Evolutionary conservation across 2,888 invertebrate species (phyloP).

Genomic region (Chrysomela aeneicollis): DNA sequence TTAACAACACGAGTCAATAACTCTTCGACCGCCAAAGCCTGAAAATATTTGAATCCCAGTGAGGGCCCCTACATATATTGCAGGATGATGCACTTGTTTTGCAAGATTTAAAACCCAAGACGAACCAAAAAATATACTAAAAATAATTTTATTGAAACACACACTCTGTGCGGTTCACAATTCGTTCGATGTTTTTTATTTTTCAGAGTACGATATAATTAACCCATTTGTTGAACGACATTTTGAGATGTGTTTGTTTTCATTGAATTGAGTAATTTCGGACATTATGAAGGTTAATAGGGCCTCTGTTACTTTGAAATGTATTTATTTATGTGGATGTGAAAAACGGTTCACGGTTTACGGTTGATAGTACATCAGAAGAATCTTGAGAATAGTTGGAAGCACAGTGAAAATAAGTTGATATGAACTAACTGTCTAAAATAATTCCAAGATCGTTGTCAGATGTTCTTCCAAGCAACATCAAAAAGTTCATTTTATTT

Average conservation of each 20-base stretch:
- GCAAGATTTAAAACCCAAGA: conserved; percentile 53
- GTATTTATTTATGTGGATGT: too few species aligned
- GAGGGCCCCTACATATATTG: conserved; percentile 47
- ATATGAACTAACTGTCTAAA: too few species aligned
- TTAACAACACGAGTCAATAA: conserved; percentile 28
- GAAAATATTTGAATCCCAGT: conserved; percentile 44
- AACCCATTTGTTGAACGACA: conserved; percentile 18
- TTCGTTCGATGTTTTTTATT: conserved; percentile 26
- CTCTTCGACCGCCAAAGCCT: conserved; percentile 27
- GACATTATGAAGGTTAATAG: too few species aligned
- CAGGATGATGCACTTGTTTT: conserved; percentile 59
- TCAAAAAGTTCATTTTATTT: too few species aligned
- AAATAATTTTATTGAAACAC: conserved; percentile 50
- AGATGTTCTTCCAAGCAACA: too few species aligned
- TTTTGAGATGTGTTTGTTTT: background rate
- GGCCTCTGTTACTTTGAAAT: too few species aligned
- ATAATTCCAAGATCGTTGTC: too few species aligned
- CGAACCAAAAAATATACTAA: conserved; percentile 50
- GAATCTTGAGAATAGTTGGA: too few species aligned
- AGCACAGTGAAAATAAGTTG: too few species aligned
- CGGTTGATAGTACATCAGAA: too few species aligned
- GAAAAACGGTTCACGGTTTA: too few species aligned
- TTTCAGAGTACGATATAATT: conserved; percentile 21
- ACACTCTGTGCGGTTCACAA: conserved; percentile 23
- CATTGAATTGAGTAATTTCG: background rate